These are phyloP conservation scores for Drosophila burlai DNA, from an alignment of 1,140 invertebrate genomes.

Conservation along the genomic window DNA sequence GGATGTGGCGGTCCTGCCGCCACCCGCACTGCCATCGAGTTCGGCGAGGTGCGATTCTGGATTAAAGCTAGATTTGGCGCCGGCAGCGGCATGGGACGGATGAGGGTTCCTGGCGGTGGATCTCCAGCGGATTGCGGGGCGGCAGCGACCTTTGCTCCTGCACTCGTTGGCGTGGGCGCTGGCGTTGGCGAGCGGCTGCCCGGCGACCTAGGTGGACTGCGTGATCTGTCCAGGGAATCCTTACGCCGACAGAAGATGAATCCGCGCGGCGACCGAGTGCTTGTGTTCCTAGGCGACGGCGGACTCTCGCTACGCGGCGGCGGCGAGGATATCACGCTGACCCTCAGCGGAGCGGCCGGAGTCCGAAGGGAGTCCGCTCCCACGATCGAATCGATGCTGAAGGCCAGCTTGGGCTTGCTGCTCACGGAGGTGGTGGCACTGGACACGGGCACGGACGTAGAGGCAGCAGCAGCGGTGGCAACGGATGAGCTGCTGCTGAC, in stretches of 20 bases:
- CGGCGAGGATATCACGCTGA: constrained; percentile 72
- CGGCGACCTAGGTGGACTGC: constrained; percentile 77
- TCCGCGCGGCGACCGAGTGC: constrained; percentile 55
- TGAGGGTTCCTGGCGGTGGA: constrained; percentile 69
- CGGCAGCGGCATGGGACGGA: constrained; percentile 84
- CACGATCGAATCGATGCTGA: constrained; percentile 97
- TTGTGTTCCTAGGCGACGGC: constrained; percentile 42
- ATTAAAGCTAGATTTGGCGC: constrained; percentile 76
- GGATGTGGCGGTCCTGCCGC: constrained; percentile 39
- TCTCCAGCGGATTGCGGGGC: constrained; percentile 52
- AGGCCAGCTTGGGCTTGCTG: constrained; percentile 96
- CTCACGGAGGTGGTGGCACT: constrained; percentile 39
- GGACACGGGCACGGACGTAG: constrained; percentile 29
- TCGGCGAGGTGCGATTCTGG: constrained; percentile 59
- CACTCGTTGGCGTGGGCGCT: constrained; percentile 52
- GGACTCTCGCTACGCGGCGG: constrained; percentile 69
- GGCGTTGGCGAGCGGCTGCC: constrained; percentile 65
- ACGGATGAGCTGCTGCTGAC: constrained; percentile 50
- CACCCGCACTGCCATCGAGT: constrained; percentile 76
- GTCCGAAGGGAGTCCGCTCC: constrained; percentile 86
- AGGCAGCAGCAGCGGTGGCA: constrained; percentile 32
- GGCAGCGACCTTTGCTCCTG: constrained; percentile 11
- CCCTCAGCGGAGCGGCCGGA: constrained; percentile 41
- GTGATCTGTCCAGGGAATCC: constrained; percentile 70
- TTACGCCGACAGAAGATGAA: constrained; percentile 72